A percentile compares a stretch with the other conserved stretches of the same genome.
Evolutionary conservation across 2,888 invertebrate species (phyloP).

Genomic region (Cremastinae sp.): DNA sequence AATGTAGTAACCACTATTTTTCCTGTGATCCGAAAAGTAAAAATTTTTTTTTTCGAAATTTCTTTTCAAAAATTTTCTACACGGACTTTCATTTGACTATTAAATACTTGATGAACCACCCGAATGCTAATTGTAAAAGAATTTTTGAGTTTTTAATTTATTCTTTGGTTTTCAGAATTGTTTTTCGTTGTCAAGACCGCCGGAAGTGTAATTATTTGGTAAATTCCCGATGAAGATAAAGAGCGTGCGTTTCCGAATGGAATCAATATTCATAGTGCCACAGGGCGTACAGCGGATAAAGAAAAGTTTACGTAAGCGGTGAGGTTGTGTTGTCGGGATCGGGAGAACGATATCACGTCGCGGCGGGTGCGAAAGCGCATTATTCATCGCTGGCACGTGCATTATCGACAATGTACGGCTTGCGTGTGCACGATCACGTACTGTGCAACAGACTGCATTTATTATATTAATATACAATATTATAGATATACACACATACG

Average conservation of each 20-base stretch:
- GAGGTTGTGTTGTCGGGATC: constrained; percentile 36
- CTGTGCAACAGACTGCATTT: constrained; percentile 24
- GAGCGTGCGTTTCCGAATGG: neutral
- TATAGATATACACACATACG: no score
- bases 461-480: constrained; percentile 15
- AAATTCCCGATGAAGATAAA: neutral
- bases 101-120: no score
- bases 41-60: no score
- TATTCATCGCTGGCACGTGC: constrained; percentile 61
- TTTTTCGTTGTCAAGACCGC: no score
- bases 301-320: constrained; percentile 55
- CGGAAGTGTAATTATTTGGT: no score
- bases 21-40: no score
- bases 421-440: constrained; percentile 44
- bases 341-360: constrained; percentile 54
- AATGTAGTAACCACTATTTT: no score
- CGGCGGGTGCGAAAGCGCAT: constrained; percentile 56
- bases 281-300: neutral
- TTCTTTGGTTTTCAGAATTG: no score
- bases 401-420: constrained; percentile 57
- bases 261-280: neutral
- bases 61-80: no score
- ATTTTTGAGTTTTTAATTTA: no score
- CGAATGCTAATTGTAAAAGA: no score
- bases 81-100: no score